Evolutionary conservation across 2,113 vertebrate genomes (phyloP), one percentile per base, ranked within the genome.

Genomic region (Cephalopholis sonnerati): DNA sequence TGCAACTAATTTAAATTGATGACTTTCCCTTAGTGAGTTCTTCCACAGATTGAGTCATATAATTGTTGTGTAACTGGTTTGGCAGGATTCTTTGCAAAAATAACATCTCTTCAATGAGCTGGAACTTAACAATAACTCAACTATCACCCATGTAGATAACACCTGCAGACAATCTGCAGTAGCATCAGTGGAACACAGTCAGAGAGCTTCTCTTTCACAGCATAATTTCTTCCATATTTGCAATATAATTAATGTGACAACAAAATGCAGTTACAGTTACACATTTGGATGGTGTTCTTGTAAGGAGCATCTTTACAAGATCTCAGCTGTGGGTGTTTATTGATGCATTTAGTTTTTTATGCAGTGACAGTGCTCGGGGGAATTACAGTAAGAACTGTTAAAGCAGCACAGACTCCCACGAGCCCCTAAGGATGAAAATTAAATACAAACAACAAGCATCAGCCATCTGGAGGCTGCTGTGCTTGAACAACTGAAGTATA

Each of bases 391-490:
- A 22, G 20, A 89, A 27, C 44, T 48, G 67, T 76, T 27, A 22
- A 66, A 65, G 74, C 68, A 67, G 73, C 3, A 17, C n/a, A 78
- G 79, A 76, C 71, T 79, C 75, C 79, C 62, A 55, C 4, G 32
- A 81, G 71, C 36, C 73, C 46, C 13, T 18, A 64, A 65, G 50
- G 65, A 72, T 65, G 66, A 68, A 75, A 68, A 72, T 4, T 39
- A 57, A 79, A 73, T 17, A 55, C 57, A 18, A 82, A 69, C 54
- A 68, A 82, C 64, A 76, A 63, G 64, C 41, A 57, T 73, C 66
- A 61, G 75, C 75, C 88, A 84, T 87, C 81, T 84, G 84, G 81
- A 61, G 39, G 75, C 78, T 51, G 66, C 82, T 54, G 71, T 65
- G 74, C 74, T 32, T 76, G 61, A 81, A 64, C 2, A 2, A 15